Evolutionary conservation across 1,140 invertebrate species (phyloP).

Genomic region (Homalodisca vitripennis): DNA sequence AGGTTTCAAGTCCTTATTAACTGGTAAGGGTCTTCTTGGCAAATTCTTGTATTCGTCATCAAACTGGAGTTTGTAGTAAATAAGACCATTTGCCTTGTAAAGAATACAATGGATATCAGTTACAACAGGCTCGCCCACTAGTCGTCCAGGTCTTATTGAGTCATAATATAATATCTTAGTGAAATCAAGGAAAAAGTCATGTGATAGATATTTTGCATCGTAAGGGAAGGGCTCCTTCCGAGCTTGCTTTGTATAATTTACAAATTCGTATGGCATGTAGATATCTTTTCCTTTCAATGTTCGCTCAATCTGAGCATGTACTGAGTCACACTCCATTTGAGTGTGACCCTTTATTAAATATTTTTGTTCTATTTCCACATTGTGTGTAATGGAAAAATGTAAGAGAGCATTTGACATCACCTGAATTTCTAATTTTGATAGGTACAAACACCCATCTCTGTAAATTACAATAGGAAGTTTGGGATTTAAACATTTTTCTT

Average conservation of each 20-base stretch:
- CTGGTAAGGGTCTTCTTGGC: conserved; percentile 17
- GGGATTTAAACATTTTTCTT: conserved; percentile 15
- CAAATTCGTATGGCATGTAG: conserved; percentile 34
- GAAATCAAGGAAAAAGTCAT: conserved; percentile 30
- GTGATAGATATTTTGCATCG: conserved; percentile 18
- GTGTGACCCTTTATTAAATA: conserved; percentile 19
- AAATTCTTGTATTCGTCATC: conserved; percentile 29
- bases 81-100: conserved; percentile 35
- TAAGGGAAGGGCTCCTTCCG: conserved; percentile 30
- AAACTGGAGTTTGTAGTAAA: conserved; percentile 39
- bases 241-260: conserved; percentile 34
- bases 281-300: conserved; percentile 37
- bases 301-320: conserved; percentile 44
- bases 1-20: background rate
- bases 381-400: conserved; percentile 34
- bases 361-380: conserved; percentile 38
- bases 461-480: conserved; percentile 36
- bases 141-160: conserved; percentile 31
- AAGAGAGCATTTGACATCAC: conserved; percentile 1
- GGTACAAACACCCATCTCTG: conserved; percentile 44
- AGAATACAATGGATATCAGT: conserved; percentile 33
- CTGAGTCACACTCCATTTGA: conserved; percentile 49
- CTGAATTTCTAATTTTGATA: conserved; percentile 6
- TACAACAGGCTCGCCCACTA: conserved; percentile 30
- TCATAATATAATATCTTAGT: conserved; percentile 21